phyloP scores from a whole-genome alignment of 1,140 invertebrate species.

The Trichogramma pretiosum region DNA sequence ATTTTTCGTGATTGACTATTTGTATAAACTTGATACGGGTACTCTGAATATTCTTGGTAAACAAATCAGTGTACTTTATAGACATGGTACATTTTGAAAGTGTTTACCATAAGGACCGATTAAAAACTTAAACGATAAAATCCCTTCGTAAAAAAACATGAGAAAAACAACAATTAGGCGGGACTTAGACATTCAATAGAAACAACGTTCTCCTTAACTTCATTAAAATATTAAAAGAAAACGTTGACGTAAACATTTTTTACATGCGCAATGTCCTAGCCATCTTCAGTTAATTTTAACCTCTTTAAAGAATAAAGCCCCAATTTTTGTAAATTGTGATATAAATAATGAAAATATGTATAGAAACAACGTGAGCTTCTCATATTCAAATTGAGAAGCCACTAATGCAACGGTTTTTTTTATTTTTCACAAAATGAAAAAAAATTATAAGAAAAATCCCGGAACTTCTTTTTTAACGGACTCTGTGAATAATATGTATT shows the following conservation, averaged over 20 bases:
- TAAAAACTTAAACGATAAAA: slow-evolving; percentile 16
- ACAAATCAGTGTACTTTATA: slow-evolving; percentile 10
- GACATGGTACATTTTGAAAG: slow-evolving; percentile 18
- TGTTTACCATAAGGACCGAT: slow-evolving; percentile 16
- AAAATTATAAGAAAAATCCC: slow-evolving; percentile 22
- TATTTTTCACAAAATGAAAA: slow-evolving; percentile 33
- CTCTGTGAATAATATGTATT: slow-evolving; percentile 47
- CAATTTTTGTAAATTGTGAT: slow-evolving; percentile 48
- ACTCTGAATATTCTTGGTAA: too few species aligned
- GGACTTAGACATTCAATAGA: slow-evolving; percentile 23
- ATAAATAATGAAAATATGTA: slow-evolving; percentile 46
- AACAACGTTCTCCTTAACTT: slow-evolving; percentile 21
- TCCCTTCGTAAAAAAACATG: slow-evolving; percentile 15
- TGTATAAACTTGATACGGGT: slow-evolving; percentile 11
- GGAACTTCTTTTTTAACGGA: slow-evolving; percentile 36
- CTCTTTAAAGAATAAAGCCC: slow-evolving; percentile 26
- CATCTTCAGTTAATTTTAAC: slow-evolving; percentile 18
- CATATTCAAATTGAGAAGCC: slow-evolving; percentile 26
- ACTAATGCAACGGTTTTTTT: slow-evolving; percentile 33
- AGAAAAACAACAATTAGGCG: slow-evolving; percentile 15
- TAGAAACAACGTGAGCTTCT: slow-evolving; percentile 33
- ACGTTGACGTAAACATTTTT: slow-evolving; percentile 18
- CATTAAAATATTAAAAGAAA: too few species aligned
- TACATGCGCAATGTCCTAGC: slow-evolving; percentile 18
- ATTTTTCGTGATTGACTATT: slow-evolving; percentile 18